Conservation (phyloP, 2,113 vertebrate genomes). For the Onychorhynchus coronatus region DNA sequence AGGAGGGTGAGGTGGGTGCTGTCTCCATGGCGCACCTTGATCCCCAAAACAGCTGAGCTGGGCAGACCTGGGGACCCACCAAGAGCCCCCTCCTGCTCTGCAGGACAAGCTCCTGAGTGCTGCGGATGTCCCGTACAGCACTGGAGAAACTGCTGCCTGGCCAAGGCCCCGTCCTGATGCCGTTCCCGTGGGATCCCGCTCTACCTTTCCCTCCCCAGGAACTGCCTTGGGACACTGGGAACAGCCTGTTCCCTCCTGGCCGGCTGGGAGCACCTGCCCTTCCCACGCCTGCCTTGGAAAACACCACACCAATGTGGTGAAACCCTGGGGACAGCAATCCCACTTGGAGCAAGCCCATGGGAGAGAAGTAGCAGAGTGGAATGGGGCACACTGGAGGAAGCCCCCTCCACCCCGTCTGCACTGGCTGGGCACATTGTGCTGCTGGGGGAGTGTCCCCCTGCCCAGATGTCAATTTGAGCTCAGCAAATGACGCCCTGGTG, state of each 20-base stretch:
- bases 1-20: background rate
- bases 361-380: background rate
- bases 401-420: background rate
- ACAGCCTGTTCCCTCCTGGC: slow-evolving; percentile 59
- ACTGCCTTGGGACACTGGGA: background rate
- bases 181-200: slow-evolving; percentile 43
- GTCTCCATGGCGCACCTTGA: background rate
- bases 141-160: background rate
- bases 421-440: background rate
- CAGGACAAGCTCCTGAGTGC: fast-evolving
- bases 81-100: background rate
- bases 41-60: background rate
- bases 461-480: background rate
- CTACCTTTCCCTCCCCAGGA: slow-evolving; percentile 56
- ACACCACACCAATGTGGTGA: background rate
- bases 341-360: fast-evolving
- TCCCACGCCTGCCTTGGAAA: slow-evolving; percentile 41
- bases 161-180: background rate
- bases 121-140: fast-evolving
- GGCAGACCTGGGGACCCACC: background rate
- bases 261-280: slow-evolving; percentile 30
- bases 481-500: background rate
- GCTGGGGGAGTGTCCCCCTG: background rate
- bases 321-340: background rate
- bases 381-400: background rate